Evolutionary conservation across 64 coral and sea anemone species (phyloP).

Genomic region (Montipora capricornis): DNA sequence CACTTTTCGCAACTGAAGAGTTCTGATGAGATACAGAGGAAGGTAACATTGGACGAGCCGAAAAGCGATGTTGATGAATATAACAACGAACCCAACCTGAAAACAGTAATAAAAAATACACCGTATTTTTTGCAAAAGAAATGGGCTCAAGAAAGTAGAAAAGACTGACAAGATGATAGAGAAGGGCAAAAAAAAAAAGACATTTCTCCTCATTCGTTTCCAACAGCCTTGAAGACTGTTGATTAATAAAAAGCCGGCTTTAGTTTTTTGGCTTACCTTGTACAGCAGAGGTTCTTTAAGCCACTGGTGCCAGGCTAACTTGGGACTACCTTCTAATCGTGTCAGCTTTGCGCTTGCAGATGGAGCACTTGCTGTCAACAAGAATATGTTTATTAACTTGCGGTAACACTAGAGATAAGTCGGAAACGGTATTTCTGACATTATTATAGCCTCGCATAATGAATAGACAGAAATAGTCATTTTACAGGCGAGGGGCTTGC

Average conservation of each 20-base stretch:
- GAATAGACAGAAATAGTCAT: too few relatives aligned
- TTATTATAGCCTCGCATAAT: too few relatives aligned
- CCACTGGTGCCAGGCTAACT: conserved; percentile 10
- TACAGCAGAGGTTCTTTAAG: conserved; percentile 24
- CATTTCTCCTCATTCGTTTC: too few relatives aligned
- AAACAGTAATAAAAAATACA: neutral
- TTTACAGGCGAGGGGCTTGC: too few relatives aligned
- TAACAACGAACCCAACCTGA: conserved; percentile 16
- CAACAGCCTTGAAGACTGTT: too few relatives aligned
- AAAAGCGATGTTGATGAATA: conserved; percentile 11
- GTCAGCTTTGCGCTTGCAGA: neutral
- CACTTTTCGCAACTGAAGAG: conserved; percentile 36
- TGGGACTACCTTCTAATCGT: neutral
- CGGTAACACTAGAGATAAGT: neutral
- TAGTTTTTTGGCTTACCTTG: neutral
- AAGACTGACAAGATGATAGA: too few relatives aligned
- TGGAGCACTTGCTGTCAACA: neutral
- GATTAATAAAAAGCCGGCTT: too few relatives aligned
- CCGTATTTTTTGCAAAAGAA: too few relatives aligned
- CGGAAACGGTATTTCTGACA: too few relatives aligned
- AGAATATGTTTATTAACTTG: conserved; percentile 1
- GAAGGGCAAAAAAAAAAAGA: too few relatives aligned
- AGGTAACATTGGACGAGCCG: conserved; percentile 29
- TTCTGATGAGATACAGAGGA: conserved; percentile 23
- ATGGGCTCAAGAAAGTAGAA: too few relatives aligned